Percentiles rank a stretch among this genome's conserved stretches.
These are phyloP conservation scores for Chaetura pelagica DNA, from an alignment of 2,113 vertebrate genomes.

Conservation along the genomic window DNA sequence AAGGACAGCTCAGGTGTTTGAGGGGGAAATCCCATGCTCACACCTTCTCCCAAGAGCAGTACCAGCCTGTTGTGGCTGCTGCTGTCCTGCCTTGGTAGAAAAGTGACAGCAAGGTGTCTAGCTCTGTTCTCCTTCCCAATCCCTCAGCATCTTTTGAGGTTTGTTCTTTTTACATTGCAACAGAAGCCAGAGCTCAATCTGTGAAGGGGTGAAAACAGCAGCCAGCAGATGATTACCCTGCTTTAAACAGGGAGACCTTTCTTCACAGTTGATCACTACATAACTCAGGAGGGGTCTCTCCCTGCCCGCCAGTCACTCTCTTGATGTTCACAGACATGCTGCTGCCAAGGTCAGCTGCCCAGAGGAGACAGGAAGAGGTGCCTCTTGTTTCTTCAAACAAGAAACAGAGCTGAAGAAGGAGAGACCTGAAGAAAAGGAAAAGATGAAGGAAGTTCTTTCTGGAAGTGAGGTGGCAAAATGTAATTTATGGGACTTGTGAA, in stretches of 20 bases:
- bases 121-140: not conserved
- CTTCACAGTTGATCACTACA: rapidly evolving
- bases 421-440: not conserved
- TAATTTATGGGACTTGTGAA: not conserved
- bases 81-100: not conserved
- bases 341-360: not conserved
- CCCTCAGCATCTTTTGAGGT: not conserved
- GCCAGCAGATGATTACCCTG: not conserved
- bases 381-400: not conserved
- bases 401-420: not conserved
- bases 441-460: not conserved
- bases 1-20: not conserved
- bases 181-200: not conserved
- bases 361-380: not conserved
- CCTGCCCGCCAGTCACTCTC: not conserved
- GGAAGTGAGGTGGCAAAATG: not conserved
- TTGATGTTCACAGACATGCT: not conserved
- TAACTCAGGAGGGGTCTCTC: not conserved
- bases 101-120: not conserved
- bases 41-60: not conserved
- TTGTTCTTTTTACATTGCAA: not conserved
- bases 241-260: not conserved
- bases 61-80: not conserved
- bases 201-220: not conserved
- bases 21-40: not conserved